phyloP scores from a whole-genome alignment of 2,113 vertebrate species.

The Chionodraco myersi region DNA sequence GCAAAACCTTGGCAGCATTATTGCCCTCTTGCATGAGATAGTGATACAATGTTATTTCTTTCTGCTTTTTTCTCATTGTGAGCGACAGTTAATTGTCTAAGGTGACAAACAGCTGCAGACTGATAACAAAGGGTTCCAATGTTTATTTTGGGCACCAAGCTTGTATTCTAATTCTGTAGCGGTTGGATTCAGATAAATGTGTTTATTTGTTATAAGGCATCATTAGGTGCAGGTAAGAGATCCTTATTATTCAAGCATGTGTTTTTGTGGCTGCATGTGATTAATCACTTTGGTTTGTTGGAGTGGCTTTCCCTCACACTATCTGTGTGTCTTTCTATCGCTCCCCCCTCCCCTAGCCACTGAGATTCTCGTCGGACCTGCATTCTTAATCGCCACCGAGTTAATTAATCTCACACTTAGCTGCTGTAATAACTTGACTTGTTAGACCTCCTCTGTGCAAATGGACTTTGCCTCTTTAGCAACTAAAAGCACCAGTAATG shows the following conservation, averaged over 20 bases:
- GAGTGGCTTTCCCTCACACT: constrained; percentile 22
- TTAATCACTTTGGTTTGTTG: constrained; percentile 59
- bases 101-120: constrained; percentile 64
- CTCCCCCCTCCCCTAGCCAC: not conserved
- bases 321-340: not conserved
- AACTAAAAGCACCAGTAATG: constrained; percentile 67
- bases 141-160: constrained; percentile 28
- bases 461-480: constrained; percentile 73
- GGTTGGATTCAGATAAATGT: constrained; percentile 48
- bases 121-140: constrained; percentile 31
- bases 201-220: constrained; percentile 68
- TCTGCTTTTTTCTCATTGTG: constrained; percentile 10
- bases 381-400: constrained; percentile 77
- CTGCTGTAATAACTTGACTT: constrained; percentile 82
- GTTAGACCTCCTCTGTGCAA: constrained; percentile 75
- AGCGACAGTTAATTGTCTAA: constrained; percentile 50
- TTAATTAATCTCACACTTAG: constrained; percentile 85
- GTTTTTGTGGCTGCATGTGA: constrained; percentile 47
- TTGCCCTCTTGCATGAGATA: constrained; percentile 11
- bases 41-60: constrained; percentile 5
- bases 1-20: not conserved
- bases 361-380: constrained; percentile 53
- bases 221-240: constrained; percentile 45
- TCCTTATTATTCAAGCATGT: constrained; percentile 70
- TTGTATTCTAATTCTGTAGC: constrained; percentile 30